Evolutionary conservation across 2,797 vertebrate genomes (phyloP), one percentile per base, ranked within the genome.

Genomic region (Danio tinwini): DNA sequence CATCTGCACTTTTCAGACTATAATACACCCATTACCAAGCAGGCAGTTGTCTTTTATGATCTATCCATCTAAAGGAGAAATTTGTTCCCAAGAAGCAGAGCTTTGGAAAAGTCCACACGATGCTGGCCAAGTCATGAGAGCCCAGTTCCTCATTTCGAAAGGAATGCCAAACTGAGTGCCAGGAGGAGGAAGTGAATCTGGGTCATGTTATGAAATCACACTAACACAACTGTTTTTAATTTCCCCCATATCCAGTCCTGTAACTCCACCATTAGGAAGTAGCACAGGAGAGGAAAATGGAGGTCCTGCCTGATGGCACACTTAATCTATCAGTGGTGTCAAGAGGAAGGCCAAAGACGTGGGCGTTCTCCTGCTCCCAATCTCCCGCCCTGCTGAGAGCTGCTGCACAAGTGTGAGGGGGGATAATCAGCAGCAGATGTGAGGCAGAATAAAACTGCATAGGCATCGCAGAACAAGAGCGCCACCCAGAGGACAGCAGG

Each of bases 171-270:
- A 59, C 56, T 40, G 4, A 40, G 49, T 47, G 29, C 37, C 76
- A 76, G 61, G 80, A 83, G 74, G 75, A 81, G 82, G 82, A 87
- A 86, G 84, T 86, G 81, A 87, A 89, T 84, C 79, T 73, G 75
- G 82, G 85, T 82, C 82, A 74, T 50, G 61, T 80, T 83, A 74
- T 74, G 70, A 83, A 83, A 84, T 83, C 59, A 73, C 61, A 56
- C 73, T 70, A 78, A 78, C 56, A 65, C 76, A 29, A 47, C 75
- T 70, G 21, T 29, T 74, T 50, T 76, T 67, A 59, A 70, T 73
- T 59, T 79, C 72, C 56, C 56, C 55, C 68, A 55, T 7, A 16
- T 68, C 71, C 83, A 73, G 69, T 63, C 49, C 47, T 61, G 44
- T 63, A 44, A 81, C 69, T 62, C n/a, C 3, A 47, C 61, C 19